Base-by-base conservation (phyloP, 2,888 invertebrate species). In the Antheraea yamamai region DNA sequence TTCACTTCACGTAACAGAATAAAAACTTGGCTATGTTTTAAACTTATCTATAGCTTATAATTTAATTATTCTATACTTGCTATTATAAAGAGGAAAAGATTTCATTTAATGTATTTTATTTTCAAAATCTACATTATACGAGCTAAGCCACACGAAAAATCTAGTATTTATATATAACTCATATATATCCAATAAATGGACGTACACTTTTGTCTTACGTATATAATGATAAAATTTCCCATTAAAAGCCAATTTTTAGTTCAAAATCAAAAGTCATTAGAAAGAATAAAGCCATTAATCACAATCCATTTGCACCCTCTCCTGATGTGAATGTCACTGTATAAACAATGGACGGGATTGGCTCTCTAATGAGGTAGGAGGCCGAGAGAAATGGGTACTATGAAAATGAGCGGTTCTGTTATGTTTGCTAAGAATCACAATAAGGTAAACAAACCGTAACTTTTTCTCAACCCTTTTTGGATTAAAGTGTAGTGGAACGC, bases 281-380 rank as follows among this genome's bases (percentile, higher is more conserved):
- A 66, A 66, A 14, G 16, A 66, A 66, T 66, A 66, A 66, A 66
- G 26, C 30, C 64, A 66, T 66, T 66, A 26, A 66, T 64, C 58
- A 35, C 64, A 47, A 39, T 39, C 55, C 30, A 70, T 74, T 74
- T 55, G 74, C 35, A 70, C 74, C 26, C 74, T 73, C 73, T 35
- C 52, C 52, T 68, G 68, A 68, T 30, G 30, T 30, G 73, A 8
- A 51, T 52, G 52, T 52, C 30, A 70, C 68, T 70, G 68, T 71
- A 72, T 73, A 78, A 79, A 82, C 81, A 81, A 82, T 80, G 78
- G 75, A 70, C 73, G 71, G 78, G 78, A 80, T 80, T 81, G 79
- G 79, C 77, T 78, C 74, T 26, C 79, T 61, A 26, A 70, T 70
- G 75, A 74, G 75, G 75, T 76, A 75, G 70, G 77, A 75, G 70